Evolutionary conservation across 2,113 vertebrate species (phyloP).

Genomic region (Muntiacus reevesi): DNA sequence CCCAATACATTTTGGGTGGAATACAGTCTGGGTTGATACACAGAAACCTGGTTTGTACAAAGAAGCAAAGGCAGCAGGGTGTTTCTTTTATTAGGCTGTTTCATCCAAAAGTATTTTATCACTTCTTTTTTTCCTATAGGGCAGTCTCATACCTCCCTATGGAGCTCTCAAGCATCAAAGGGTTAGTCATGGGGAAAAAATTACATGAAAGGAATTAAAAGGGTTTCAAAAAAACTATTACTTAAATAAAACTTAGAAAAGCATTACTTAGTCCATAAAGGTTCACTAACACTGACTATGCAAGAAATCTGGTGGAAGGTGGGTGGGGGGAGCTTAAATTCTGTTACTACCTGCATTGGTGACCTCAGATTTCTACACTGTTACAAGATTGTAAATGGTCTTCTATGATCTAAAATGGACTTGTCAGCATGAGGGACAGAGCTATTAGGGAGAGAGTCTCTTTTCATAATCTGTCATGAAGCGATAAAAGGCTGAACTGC

Average conservation of each 20-base stretch:
- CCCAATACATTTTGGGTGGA: background rate
- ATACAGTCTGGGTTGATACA: background rate
- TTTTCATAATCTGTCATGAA: too few species aligned
- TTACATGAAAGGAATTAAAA: background rate
- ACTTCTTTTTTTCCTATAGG: background rate
- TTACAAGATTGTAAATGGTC: background rate
- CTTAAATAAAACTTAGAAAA: background rate
- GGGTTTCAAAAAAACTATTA: background rate
- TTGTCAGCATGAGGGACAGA: background rate
- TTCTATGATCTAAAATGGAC: background rate
- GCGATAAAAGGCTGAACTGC: background rate
- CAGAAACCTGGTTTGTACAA: background rate
- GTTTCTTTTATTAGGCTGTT: background rate
- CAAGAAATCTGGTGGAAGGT: background rate
- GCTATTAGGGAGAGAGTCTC: background rate
- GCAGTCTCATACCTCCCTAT: background rate
- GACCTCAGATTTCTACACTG: background rate
- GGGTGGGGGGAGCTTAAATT: background rate
- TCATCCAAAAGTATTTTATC: background rate
- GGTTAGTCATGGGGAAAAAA: accelerated
- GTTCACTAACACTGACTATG: background rate
- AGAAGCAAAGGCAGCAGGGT: background rate
- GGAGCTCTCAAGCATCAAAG: background rate
- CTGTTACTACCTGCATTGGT: background rate
- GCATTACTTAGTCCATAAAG: background rate